These are phyloP conservation scores for Nemotelus nigrinus DNA, from an alignment of 2,888 invertebrate species.

Conservation along the genomic window DNA sequence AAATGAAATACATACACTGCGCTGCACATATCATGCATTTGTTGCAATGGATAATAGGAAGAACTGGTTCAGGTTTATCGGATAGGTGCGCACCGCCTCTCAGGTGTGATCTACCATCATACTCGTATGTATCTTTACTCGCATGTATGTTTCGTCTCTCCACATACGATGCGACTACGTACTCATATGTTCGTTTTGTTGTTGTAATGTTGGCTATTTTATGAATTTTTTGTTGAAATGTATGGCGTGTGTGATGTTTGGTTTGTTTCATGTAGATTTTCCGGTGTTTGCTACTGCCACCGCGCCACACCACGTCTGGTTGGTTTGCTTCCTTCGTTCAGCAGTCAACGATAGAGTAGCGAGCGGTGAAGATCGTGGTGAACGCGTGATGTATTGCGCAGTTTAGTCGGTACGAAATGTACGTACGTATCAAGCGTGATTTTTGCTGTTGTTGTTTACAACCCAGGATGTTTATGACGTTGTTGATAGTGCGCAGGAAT, in stretches of 20 bases:
- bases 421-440: background rate
- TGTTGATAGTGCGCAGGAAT: conserved; percentile 18
- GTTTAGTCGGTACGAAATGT: background rate
- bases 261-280: conserved; percentile 16
- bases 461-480: background rate
- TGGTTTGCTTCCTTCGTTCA: conserved; percentile 6
- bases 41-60: background rate
- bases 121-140: too few relatives aligned
- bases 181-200: background rate
- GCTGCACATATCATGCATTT: background rate
- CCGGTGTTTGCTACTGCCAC: conserved; percentile 10
- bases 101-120: background rate
- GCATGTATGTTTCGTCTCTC: too few relatives aligned
- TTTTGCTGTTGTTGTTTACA: conserved; percentile 8
- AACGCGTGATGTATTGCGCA: background rate
- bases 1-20: background rate
- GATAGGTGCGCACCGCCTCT: background rate
- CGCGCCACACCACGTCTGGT: conserved; percentile 8
- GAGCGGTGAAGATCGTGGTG: conserved; percentile 24
- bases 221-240: conserved; percentile 11
- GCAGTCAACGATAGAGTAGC: conserved; percentile 22
- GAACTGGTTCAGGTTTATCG: conserved; percentile 21
- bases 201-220: background rate
- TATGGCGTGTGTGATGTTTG: conserved; percentile 21
- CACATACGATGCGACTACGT: too few relatives aligned